A percentile compares a stretch with the other conserved stretches of the same genome.
phyloP scores from a whole-genome alignment of 2,113 vertebrate species.

The Psilopsiagon aymara region DNA sequence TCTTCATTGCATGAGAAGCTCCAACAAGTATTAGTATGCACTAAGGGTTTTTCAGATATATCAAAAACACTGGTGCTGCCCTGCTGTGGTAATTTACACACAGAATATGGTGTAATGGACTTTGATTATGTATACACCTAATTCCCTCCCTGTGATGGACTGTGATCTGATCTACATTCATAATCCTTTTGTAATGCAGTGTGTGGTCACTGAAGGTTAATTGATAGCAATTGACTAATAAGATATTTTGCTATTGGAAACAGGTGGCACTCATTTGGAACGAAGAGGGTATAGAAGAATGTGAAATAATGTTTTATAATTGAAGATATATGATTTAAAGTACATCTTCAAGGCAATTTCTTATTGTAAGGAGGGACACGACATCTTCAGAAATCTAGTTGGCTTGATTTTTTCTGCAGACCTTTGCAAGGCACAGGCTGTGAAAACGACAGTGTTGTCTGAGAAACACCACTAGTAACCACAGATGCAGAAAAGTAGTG shows the following conservation, averaged over 20 bases:
- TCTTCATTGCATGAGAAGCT: background rate
- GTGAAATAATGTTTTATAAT: background rate
- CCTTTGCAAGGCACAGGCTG: background rate
- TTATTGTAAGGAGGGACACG: accelerated
- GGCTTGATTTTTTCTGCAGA: background rate
- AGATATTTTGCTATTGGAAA: background rate
- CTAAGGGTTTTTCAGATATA: background rate
- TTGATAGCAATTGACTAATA: conserved; percentile 55
- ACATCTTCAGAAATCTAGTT: background rate
- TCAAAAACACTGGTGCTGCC: conserved; percentile 9
- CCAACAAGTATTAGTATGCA: background rate
- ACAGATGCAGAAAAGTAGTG: background rate
- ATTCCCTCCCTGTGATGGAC: conserved; percentile 48
- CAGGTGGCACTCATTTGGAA: background rate
- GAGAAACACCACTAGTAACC: background rate
- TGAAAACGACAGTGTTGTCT: background rate
- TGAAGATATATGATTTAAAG: background rate
- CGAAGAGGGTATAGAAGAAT: background rate
- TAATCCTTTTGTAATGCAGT: conserved; percentile 61
- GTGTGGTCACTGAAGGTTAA: conserved; percentile 42
- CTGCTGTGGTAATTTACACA: conserved; percentile 32
- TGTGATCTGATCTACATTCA: conserved; percentile 58
- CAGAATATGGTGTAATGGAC: conserved; percentile 11
- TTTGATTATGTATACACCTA: conserved; percentile 59
- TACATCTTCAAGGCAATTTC: background rate